Evolutionary conservation across 2,113 vertebrate species (phyloP), one percentile per base, ranked within the genome.

Genomic region (Rhynchomys soricoides): DNA sequence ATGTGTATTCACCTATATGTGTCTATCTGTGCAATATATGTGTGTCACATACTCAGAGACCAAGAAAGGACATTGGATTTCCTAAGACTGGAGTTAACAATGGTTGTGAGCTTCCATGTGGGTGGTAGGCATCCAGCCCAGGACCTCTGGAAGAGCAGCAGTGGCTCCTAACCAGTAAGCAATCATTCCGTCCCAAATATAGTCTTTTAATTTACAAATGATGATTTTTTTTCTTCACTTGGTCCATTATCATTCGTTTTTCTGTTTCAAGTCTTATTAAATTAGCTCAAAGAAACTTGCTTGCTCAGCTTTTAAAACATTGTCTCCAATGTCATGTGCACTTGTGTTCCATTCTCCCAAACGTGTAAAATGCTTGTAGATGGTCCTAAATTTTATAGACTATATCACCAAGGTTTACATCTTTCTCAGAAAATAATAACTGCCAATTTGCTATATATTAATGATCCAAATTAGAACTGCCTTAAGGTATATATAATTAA

Each of bases 131-230:
- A 40, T 62, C n/a, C 37, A 26, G 55, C 12, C 17, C 55, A 29
- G n/a, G 57, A 24, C 55, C n/a, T 29, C 55, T 55, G 50, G 8
- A 79, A 79, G 16, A 19, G 48, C 77, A 79, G 17, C 77, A 79
- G 17, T 21, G 48, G 13, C n/a, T 83, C 24, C 7, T 43, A 43
- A 43, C 24, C 57, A 62, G 1, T 29, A 43, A 83, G 24, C 13
- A 40, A 62, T 43, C 57, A 43, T 22, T 43, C 24, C n/a, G 31
- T 34, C 55, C 7, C 57, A 43, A 29, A 62, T 40, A 57, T 1
- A 93, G 79, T 77, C 81, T 92, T 95, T 97, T 95, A 91, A 90
- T 86, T 52, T 95, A 62, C 59, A 89, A 96, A 94, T 89, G 89
- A 94, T 86, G 66, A 48, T 70, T 94, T 83, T 89, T 89, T 86